Evolutionary conservation across 2,888 invertebrate species (phyloP), one percentile per base, ranked within the genome.

Genomic region (Subacronicta megacephala): DNA sequence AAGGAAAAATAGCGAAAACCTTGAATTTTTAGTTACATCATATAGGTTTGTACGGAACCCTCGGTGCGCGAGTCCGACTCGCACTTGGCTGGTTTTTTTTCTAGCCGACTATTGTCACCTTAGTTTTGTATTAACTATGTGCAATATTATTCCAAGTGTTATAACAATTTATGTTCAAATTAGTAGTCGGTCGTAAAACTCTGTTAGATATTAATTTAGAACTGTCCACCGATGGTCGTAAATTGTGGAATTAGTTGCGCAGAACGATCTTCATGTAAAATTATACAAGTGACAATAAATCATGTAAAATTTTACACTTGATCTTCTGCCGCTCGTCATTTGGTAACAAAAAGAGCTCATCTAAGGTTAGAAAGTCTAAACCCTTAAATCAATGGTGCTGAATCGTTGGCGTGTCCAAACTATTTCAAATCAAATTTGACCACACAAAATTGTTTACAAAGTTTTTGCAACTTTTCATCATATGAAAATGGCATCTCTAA

Each of bases 161-260:
- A 58, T 45, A 52, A 43, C 41, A 38, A 57, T 64, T 63, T 73
- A 63, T 70, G 75, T 64, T 68, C 62, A 55, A 67, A 71, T 62
- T 62, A 67, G 59, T 60, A 49, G 20, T 13, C 29, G 62, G 44
- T 64, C 72, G 73, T 78, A 71, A 81, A 79, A 70, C 52, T 68
- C 57, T 58, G 49, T 66, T 52, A 60, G 63, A 75, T 75, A 70
- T 75, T 73, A 75, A 74, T 73, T 67, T 66, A 62, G 55, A 61
- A 54, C 62, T 67, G 76, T 72, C 77, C 69, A 12, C 63, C 52
- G 52, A 56, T 62, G 29, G 20, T 59, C 65, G 54, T 77, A 75
- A 74, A 80, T 75, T 66, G 62, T 50, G 59, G 64, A 65, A 38
- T 72, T 68, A 68, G 65, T 61, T 23, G 68, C 56, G 43, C 52